phyloP scores from a whole-genome alignment of 2,888 invertebrate species.

The Caenorhabditis sp. region DNA sequence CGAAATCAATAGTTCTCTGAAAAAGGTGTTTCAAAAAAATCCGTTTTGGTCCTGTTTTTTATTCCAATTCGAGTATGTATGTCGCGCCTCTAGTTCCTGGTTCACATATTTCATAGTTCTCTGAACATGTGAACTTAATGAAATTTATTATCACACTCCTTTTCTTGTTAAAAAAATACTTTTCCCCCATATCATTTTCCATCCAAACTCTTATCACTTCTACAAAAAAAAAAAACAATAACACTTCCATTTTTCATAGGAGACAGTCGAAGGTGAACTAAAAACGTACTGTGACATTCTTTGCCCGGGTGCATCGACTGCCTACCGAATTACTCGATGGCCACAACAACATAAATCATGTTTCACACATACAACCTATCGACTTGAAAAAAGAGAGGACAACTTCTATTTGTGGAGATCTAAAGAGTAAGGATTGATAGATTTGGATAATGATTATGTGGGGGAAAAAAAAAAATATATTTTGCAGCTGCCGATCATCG shows the following conservation, averaged over 20 bases:
- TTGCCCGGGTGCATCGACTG: constrained; percentile 66
- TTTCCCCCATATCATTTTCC: constrained; percentile 11
- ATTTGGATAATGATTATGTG: too few species aligned
- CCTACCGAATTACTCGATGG: constrained; percentile 53
- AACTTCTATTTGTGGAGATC: constrained; percentile 62
- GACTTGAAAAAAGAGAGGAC: constrained; percentile 61
- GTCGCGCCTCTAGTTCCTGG: too few species aligned
- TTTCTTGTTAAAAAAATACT: too few species aligned
- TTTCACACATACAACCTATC: constrained; percentile 62
- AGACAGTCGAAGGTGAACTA: constrained; percentile 61
- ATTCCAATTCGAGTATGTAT: too few species aligned
- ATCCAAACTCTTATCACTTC: background rate
- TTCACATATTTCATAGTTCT: too few species aligned
- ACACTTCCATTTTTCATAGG: constrained; percentile 42
- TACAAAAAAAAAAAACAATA: background rate
- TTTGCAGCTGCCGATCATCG: constrained; percentile 31
- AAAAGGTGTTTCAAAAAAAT: too few species aligned
- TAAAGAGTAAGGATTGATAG: constrained; percentile 53
- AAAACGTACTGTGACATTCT: constrained; percentile 65
- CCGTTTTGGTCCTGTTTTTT: too few species aligned
- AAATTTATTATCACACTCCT: too few species aligned
- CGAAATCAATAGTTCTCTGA: too few species aligned
- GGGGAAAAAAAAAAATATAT: too few species aligned
- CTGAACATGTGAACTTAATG: too few species aligned
- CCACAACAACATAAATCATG: constrained; percentile 53